Conservation (phyloP, 2,113 vertebrate genomes). For the Pogonocichla stellata region DNA sequence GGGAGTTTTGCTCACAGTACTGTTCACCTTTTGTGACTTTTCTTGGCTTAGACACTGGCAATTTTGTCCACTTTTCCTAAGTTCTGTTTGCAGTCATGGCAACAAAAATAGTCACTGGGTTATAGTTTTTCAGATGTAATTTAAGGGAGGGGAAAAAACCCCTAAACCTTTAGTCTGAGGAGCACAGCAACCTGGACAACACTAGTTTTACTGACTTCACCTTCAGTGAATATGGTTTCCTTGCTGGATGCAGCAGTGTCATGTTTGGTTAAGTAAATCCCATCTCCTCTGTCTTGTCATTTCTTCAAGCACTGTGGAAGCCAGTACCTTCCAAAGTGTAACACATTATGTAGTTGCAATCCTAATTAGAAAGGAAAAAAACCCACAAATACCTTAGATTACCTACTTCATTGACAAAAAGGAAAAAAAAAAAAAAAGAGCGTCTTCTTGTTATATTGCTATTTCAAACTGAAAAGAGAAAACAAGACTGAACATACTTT, state of each 20-base stretch:
- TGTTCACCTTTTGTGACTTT: neutral
- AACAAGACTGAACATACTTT: neutral
- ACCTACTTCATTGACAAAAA: neutral
- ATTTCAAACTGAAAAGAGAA: neutral
- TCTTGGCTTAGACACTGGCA: neutral
- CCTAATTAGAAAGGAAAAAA: neutral
- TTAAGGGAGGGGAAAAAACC: accelerated
- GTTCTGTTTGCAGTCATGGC: neutral
- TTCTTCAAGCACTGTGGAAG: neutral
- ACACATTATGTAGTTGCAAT: neutral
- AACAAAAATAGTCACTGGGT: neutral
- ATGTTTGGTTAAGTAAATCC: neutral
- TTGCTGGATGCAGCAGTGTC: neutral
- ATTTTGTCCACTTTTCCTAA: neutral
- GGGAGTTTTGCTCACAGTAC: neutral
- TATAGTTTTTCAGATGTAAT: neutral
- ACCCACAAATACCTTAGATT: neutral
- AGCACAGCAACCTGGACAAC: neutral
- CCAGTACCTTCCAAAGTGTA: neutral
- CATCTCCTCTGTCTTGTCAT: neutral
- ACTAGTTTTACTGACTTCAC: neutral
- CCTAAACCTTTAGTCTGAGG: neutral
- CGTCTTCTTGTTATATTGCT: neutral
- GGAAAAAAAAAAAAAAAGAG: neutral
- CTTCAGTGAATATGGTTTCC: neutral